A percentile compares a stretch with the other conserved stretches of the same genome.
Evolutionary conservation across 2,797 vertebrate species (phyloP).

Genomic region (Karalla daura): DNA sequence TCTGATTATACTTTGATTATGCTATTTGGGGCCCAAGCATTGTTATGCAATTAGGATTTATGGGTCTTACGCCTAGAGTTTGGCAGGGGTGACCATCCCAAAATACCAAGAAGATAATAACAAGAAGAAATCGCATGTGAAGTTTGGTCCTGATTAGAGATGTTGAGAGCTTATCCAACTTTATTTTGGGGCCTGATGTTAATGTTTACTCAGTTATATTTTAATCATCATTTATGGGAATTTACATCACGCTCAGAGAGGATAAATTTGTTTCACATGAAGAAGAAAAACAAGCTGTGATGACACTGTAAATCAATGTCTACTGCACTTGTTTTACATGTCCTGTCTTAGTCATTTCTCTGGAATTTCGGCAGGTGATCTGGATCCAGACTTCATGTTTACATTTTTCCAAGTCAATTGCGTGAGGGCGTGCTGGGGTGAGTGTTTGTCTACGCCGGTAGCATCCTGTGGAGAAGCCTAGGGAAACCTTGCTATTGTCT

Average conservation of each 20-base stretch:
- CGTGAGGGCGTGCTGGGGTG: background rate
- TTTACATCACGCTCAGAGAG: background rate
- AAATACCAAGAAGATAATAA: slow-evolving; percentile 15
- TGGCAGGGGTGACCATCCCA: background rate
- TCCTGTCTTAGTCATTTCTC: slow-evolving; percentile 1
- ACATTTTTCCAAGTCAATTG: background rate
- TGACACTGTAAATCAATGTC: slow-evolving; percentile 1
- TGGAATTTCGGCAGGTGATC: slow-evolving; percentile 45
- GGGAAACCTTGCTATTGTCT: slow-evolving; percentile 67
- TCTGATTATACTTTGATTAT: slow-evolving; percentile 37
- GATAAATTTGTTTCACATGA: slow-evolving; percentile 1
- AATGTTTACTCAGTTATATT: slow-evolving; percentile 1
- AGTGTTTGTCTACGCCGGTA: slow-evolving; percentile 29
- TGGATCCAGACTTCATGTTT: background rate
- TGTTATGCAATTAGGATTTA: slow-evolving; percentile 26
- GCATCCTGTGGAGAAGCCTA: slow-evolving; percentile 58
- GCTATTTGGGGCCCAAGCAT: slow-evolving; percentile 10
- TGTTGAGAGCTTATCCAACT: background rate
- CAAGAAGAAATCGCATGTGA: slow-evolving; percentile 18
- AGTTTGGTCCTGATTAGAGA: slow-evolving; percentile 4
- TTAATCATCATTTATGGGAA: background rate
- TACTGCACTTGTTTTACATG: slow-evolving; percentile 7
- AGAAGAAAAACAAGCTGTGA: slow-evolving; percentile 2
- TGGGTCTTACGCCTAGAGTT: slow-evolving; percentile 17
- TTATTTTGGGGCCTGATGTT: background rate